Conservation (phyloP, 2,797 vertebrate genomes). For the Sebastes flavidus region DNA sequence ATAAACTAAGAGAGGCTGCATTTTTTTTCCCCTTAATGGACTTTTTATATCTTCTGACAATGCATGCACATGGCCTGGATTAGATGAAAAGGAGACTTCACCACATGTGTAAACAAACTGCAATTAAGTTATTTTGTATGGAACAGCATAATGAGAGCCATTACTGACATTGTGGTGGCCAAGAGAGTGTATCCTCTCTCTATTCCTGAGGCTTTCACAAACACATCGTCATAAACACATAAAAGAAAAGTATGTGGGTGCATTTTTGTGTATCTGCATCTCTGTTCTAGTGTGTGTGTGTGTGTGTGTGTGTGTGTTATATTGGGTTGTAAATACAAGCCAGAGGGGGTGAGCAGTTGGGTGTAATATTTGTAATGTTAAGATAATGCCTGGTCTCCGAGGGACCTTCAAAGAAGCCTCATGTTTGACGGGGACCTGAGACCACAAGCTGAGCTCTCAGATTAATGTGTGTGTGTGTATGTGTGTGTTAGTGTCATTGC, state of each 20-base stretch:
- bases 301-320: constrained; percentile 7
- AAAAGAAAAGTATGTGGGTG: background rate
- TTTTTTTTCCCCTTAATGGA: constrained; percentile 1
- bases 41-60: constrained; percentile 39
- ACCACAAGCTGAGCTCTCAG: constrained; percentile 31
- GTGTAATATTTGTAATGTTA: constrained; percentile 55
- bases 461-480: constrained; percentile 1
- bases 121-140: constrained; percentile 55
- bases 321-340: constrained; percentile 9
- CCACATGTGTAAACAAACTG: constrained; percentile 57
- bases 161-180: constrained; percentile 46
- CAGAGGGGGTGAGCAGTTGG: constrained; percentile 4
- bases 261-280: background rate
- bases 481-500: constrained; percentile 26
- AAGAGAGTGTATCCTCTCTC: constrained; percentile 27
- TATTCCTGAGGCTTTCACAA: constrained; percentile 24
- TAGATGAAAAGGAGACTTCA: constrained; percentile 35
- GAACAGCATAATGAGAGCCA: constrained; percentile 59
- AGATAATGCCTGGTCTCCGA: constrained; percentile 33
- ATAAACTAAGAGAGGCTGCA: background rate
- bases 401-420: constrained; percentile 52
- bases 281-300: background rate
- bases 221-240: constrained; percentile 17
- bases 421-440: constrained; percentile 48
- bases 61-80: constrained; percentile 38